Percentiles rank a stretch among this genome's conserved stretches.
Evolutionary conservation across 2,797 vertebrate species (phyloP).

Genomic region (Anas bahamensis): DNA sequence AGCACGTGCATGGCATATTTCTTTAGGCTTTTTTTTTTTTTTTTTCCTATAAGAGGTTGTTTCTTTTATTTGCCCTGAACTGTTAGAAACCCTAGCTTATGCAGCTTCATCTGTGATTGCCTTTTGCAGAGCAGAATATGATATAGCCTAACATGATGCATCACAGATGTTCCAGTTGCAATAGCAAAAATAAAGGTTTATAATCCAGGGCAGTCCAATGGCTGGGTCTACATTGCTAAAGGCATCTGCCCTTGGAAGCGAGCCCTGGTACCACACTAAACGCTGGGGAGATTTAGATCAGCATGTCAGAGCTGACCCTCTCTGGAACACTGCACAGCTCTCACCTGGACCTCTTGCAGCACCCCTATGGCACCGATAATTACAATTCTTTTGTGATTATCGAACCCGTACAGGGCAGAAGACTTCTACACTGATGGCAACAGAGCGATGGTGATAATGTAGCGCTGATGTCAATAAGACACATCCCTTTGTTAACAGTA

Average conservation of each 20-base stretch:
- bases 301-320: background rate
- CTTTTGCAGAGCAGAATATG: background rate
- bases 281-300: rapidly evolving
- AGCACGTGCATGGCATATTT: background rate
- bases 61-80: background rate
- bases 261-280: background rate
- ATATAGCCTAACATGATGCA: background rate
- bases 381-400: rapidly evolving
- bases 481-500: background rate
- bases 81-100: background rate
- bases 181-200: background rate
- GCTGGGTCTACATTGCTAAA: background rate
- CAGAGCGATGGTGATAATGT: background rate
- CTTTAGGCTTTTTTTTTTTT: background rate
- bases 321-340: background rate
- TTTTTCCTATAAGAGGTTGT: background rate
- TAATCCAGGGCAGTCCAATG: background rate
- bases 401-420: background rate
- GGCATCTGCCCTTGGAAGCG: background rate
- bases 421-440: background rate
- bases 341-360: background rate
- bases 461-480: background rate
- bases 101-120: background rate
- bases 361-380: rapidly evolving
- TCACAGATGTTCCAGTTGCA: background rate